Percentiles rank a stretch among this genome's conserved stretches.
Conservation (phyloP, 2,797 vertebrate genomes). For the Psittacula derbiana region DNA sequence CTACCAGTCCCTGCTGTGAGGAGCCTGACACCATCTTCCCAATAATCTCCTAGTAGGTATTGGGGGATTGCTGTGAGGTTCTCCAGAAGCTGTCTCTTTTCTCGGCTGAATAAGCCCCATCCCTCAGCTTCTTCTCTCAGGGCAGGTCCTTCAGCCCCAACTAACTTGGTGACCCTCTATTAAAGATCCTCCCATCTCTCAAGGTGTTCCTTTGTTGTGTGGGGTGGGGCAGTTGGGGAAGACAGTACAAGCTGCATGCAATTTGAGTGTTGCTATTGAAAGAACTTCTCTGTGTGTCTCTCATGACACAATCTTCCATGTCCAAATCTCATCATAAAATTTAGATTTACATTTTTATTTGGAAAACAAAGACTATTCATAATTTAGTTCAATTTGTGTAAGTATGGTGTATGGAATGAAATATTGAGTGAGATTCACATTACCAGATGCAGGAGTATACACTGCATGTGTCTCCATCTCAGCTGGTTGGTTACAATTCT, state of each 20-base stretch:
- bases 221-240: fast-evolving
- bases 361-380: not conserved
- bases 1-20: not conserved
- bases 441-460: not conserved
- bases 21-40: not conserved
- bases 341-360: not conserved
- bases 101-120: not conserved
- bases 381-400: not conserved
- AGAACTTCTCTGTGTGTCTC: not conserved
- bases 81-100: not conserved
- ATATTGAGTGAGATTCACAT: not conserved
- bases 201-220: not conserved
- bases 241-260: too few relatives aligned
- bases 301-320: not conserved
- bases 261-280: not conserved
- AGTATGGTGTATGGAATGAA: not conserved
- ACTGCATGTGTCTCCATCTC: not conserved
- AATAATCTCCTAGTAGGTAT: not conserved
- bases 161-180: not conserved
- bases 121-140: not conserved
- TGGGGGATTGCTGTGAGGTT: not conserved
- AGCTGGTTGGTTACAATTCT: not conserved
- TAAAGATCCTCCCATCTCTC: not conserved
- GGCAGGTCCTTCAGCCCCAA: not conserved
- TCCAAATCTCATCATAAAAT: not conserved